Percentiles rank a stretch among this genome's conserved stretches.
Conservation (phyloP, 2,113 vertebrate genomes). For the Orcinus orca region DNA sequence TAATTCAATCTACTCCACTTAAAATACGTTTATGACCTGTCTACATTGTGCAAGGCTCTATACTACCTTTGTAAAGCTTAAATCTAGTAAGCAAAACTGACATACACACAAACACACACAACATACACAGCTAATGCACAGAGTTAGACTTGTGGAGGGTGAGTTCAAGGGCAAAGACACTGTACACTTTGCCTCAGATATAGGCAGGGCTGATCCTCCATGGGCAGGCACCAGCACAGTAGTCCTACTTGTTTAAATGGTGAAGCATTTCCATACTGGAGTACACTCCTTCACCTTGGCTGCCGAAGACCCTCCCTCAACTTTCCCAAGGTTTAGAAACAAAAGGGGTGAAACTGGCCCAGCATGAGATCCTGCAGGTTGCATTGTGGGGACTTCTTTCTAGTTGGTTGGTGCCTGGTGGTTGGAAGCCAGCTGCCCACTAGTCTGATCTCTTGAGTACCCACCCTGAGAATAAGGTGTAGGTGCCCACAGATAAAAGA, state of each 20-base stretch:
- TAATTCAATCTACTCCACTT: neutral
- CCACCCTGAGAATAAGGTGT: neutral
- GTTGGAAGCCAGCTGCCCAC: neutral
- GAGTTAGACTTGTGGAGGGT: neutral
- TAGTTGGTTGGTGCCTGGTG: too few relatives aligned
- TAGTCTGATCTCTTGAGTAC: neutral
- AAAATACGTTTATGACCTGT: neutral
- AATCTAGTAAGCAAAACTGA: neutral
- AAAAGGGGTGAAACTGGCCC: neutral
- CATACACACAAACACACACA: neutral
- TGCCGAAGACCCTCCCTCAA: neutral
- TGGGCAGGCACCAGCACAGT: neutral
- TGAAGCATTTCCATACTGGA: neutral
- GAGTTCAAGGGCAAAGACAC: neutral
- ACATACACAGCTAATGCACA: neutral
- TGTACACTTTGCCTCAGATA: neutral
- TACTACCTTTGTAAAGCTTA: neutral
- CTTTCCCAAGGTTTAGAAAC: neutral
- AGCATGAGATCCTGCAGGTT: neutral
- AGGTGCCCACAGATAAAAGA: neutral
- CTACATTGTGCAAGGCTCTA: neutral
- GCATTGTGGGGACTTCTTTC: neutral
- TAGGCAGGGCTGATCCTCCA: neutral
- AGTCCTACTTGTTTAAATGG: neutral
- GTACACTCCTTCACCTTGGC: neutral